Conservation (phyloP, 1,140 invertebrate species). For the Brachionus asplanchnoidis region DNA sequence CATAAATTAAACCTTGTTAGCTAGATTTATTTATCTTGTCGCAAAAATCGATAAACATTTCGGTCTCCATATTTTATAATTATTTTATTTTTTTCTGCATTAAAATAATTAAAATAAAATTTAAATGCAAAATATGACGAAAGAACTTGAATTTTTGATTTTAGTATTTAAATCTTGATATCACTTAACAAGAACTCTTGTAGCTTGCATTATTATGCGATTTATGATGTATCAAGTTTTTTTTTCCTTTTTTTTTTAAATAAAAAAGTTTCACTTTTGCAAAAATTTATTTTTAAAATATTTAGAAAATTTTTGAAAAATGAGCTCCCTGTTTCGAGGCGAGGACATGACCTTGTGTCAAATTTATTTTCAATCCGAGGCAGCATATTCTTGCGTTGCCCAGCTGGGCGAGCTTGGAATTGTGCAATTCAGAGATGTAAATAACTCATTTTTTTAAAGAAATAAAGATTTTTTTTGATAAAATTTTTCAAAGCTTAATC, state of each 20-base stretch:
- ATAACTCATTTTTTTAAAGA: neutral
- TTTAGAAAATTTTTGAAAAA: slow-evolving; percentile 43
- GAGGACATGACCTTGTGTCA: slow-evolving; percentile 60
- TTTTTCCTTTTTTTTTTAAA: neutral
- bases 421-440: slow-evolving; percentile 57
- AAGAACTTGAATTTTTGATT: neutral
- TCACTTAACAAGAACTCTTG: neutral
- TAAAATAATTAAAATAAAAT: neutral
- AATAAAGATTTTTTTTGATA: neutral
- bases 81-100: neutral
- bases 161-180: neutral
- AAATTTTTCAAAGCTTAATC: slow-evolving; percentile 43
- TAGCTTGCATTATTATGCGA: neutral
- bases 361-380: slow-evolving; percentile 56
- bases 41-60: slow-evolving; percentile 12
- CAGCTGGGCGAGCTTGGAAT: slow-evolving; percentile 57
- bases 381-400: slow-evolving; percentile 55
- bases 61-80: neutral
- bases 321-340: slow-evolving; percentile 58
- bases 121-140: neutral
- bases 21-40: neutral
- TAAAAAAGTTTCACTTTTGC: neutral
- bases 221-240: slow-evolving; percentile 17
- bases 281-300: neutral
- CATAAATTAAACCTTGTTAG: neutral